Conservation (phyloP, 2,888 invertebrate genomes). For the Diploptera punctata region DNA sequence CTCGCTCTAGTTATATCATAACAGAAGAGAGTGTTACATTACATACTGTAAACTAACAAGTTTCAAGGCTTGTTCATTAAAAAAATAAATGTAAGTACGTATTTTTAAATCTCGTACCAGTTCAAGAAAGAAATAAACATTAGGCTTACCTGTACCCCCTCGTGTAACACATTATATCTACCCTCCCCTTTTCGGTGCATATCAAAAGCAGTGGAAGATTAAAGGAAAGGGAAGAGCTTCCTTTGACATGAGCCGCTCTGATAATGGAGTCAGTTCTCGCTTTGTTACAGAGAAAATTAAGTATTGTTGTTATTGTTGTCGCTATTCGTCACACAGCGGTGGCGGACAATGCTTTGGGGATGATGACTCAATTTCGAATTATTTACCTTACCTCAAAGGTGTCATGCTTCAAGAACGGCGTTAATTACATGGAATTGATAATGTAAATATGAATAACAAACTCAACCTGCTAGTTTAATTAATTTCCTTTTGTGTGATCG, state of each 20-base stretch:
- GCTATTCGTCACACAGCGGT: conserved; percentile 9
- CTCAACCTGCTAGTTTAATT: no score
- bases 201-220: conserved; percentile 15
- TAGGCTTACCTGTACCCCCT: conserved; percentile 6
- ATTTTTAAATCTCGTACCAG: no score
- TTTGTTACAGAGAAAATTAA: conserved; percentile 14
- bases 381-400: neutral
- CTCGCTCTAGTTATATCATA: no score
- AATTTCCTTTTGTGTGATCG: no score
- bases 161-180: neutral
- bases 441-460: no score
- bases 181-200: neutral
- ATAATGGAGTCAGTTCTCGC: conserved; percentile 11
- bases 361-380: conserved; percentile 13
- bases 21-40: no score
- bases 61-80: no score
- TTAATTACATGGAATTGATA: no score
- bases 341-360: neutral
- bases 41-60: no score
- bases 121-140: no score
- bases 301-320: conserved; percentile 18
- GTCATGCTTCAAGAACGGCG: no score
- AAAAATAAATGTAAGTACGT: no score
- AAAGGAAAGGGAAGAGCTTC: neutral
- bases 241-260: conserved; percentile 5